Base-by-base conservation (phyloP, 1,140 invertebrate genomes). In the Homarus americanus region DNA sequence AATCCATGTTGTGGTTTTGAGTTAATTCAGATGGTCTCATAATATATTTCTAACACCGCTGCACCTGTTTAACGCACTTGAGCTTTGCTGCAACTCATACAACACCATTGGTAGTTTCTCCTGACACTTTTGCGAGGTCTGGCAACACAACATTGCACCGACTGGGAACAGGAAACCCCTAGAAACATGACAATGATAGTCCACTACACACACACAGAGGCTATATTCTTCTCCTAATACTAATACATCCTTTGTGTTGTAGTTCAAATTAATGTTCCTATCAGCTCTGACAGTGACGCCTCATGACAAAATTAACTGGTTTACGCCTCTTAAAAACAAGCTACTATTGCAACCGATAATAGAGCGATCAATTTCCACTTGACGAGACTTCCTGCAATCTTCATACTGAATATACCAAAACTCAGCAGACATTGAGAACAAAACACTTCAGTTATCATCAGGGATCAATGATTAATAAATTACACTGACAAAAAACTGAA, bases 51-150 rank as follows among this genome's bases (percentile, higher is more conserved):
- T 69, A 28, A 28, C 24, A 69, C 32, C 63, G 28, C 63, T 69
- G 63, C 63, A 69, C 63, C 63, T 69, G 63, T 69, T 69, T 69
- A 69, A 69, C 32, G 63, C 63, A 69, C 63, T 69, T 69, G 63
- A 69, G 63, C n/a, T 69, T 69, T 69, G 63, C 63, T 69, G 63
- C 63, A 69, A n/a, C 63, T 32, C 63, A 32, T 32, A 32, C n/a
- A 69, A 32, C n/a, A 69, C 63, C n/a, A 28, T 28, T 32, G 4
- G 28, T 69, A 69, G 28, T 69, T 9, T 69, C 24, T 9, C 24
- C 63, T 24, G 2, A 24, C 17, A 24, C 17, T 24, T 69, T 20
- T 69, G 63, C 28, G 63, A 69, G 63, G 63, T 69, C 63, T 32
- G 28, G 63, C 63, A 69, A 69, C 32, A 69, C 10, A 32, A 12